phyloP scores from a whole-genome alignment of 1,140 invertebrate genomes.

The Acromyrmex echinatior region DNA sequence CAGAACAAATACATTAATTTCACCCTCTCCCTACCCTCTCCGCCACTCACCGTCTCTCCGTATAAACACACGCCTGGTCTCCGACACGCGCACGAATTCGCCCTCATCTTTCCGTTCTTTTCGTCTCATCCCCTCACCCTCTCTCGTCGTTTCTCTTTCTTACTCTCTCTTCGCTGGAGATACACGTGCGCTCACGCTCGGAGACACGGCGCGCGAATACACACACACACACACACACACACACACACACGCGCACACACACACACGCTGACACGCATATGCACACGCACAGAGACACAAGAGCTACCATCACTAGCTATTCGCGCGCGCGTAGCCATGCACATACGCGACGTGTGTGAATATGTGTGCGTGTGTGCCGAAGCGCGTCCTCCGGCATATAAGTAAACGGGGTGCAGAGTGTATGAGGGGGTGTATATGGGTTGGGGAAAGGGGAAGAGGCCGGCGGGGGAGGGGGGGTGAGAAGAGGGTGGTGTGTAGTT shows the following conservation, averaged over 20 bases:
- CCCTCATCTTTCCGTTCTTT: constrained; percentile 57
- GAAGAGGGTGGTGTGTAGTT: constrained; percentile 83
- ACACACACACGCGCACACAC: background rate
- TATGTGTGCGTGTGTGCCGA: constrained; percentile 73
- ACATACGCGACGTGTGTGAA: background rate
- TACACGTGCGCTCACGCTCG: constrained; percentile 49
- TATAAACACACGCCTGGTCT: constrained; percentile 63
- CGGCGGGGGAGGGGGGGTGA: constrained; percentile 67
- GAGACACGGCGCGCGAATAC: constrained; percentile 33
- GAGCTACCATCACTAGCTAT: constrained; percentile 33
- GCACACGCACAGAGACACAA: constrained; percentile 49
- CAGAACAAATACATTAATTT: constrained; percentile 85
- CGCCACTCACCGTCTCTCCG: constrained; percentile 52
- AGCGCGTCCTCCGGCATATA: constrained; percentile 82
- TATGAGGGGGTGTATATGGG: constrained; percentile 66
- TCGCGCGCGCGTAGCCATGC: constrained; percentile 17
- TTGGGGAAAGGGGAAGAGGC: constrained; percentile 45
- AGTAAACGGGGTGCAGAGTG: constrained; percentile 82
- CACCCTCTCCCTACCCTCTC: constrained; percentile 74
- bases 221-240: background rate
- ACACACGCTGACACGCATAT: background rate
- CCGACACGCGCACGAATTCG: constrained; percentile 56
- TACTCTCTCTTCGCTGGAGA: constrained; percentile 41
- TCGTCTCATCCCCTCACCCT: constrained; percentile 44
- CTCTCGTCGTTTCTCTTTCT: constrained; percentile 3